Evolutionary conservation across 2,888 invertebrate species (phyloP).

Genomic region (Tupiocoris notatus): DNA sequence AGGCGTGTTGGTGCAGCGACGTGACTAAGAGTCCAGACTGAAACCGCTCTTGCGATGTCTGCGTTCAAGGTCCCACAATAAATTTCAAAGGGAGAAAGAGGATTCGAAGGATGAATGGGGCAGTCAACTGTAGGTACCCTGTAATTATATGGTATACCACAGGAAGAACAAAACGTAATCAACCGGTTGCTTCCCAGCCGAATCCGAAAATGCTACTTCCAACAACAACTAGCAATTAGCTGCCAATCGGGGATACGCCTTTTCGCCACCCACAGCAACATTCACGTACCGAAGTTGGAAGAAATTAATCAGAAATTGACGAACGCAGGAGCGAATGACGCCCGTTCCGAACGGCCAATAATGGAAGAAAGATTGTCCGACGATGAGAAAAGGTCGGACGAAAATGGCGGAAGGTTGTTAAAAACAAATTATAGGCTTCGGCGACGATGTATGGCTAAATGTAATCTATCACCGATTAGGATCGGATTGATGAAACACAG

Average conservation of each 20-base stretch:
- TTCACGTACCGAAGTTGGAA: background rate
- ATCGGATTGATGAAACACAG: too few relatives aligned
- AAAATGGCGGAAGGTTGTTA: background rate
- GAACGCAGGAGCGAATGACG: background rate
- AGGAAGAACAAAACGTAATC: background rate
- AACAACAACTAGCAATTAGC: background rate
- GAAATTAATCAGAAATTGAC: background rate
- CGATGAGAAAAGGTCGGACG: background rate
- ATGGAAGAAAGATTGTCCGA: background rate
- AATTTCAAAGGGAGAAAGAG: background rate
- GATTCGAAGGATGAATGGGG: background rate
- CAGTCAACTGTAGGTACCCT: background rate
- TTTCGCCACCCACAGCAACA: background rate
- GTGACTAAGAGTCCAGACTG: background rate
- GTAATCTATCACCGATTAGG: too few relatives aligned
- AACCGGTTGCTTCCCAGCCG: background rate
- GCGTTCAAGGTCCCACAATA: background rate
- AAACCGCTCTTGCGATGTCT: background rate
- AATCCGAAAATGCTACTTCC: background rate
- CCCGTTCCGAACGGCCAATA: background rate
- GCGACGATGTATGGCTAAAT: too few relatives aligned
- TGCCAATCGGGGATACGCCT: background rate
- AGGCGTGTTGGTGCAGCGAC: too few relatives aligned
- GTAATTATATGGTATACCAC: background rate
- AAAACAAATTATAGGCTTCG: too few relatives aligned